These are phyloP conservation scores for Potamilus streckersoni DNA, from an alignment of 1,140 invertebrate genomes.

Conservation along the genomic window DNA sequence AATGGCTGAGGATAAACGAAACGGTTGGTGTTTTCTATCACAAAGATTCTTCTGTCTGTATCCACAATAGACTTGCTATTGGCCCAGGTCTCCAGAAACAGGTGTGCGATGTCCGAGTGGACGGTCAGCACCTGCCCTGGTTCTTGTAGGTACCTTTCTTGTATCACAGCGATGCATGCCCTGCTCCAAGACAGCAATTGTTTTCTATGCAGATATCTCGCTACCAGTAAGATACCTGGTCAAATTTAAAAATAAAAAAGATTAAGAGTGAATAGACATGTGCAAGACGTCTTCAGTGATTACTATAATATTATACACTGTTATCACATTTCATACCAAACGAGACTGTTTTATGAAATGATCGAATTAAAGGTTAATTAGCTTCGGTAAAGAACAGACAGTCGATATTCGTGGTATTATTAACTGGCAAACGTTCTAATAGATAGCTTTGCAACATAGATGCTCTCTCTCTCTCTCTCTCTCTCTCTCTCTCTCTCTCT, in stretches of 20 bases:
- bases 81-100: conserved; percentile 49
- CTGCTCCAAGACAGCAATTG: conserved; percentile 27
- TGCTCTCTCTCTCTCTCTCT: too few species aligned
- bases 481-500: too few species aligned
- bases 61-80: conserved; percentile 33
- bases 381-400: too few species aligned
- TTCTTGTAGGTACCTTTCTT: conserved; percentile 40
- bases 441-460: too few species aligned
- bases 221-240: conserved; percentile 29
- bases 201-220: conserved; percentile 25
- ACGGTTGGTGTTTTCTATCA: conserved; percentile 26
- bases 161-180: conserved; percentile 34
- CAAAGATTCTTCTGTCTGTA: conserved; percentile 25
- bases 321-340: not conserved
- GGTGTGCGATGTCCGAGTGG: conserved; percentile 43
- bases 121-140: conserved; percentile 25
- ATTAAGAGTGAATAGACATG: not conserved
- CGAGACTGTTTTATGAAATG: too few species aligned
- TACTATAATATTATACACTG: not conserved
- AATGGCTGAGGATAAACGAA: conserved; percentile 51
- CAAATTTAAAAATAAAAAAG: not conserved
- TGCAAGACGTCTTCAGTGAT: not conserved
- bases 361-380: too few species aligned
- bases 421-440: too few species aligned
- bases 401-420: too few species aligned